phyloP scores from a whole-genome alignment of 2,113 vertebrate species.

The Miniopterus natalensis region DNA sequence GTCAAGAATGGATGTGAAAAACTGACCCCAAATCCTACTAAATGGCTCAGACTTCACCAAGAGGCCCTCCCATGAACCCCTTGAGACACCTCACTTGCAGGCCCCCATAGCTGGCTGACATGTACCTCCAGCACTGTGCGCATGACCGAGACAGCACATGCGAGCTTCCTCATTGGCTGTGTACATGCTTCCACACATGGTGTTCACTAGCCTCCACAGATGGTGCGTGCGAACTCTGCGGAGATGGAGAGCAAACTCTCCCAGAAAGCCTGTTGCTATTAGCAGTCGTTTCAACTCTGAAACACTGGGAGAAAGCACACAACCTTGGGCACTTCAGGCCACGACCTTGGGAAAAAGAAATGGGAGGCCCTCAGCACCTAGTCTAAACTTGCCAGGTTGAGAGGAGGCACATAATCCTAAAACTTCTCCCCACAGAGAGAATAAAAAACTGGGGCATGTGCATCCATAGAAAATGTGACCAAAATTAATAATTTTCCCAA shows the following conservation, averaged over 20 bases:
- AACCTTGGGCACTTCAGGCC: background rate
- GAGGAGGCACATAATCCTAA: background rate
- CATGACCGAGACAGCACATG: background rate
- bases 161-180: background rate
- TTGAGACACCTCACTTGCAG: background rate
- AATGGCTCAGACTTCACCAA: background rate
- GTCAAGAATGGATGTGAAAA: background rate
- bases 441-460: background rate
- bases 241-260: background rate
- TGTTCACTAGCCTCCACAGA: background rate
- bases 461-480: background rate
- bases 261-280: background rate
- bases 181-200: background rate
- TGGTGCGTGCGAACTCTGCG: background rate
- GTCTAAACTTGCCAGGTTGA: background rate
- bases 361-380: background rate
- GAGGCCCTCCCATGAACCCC: background rate
- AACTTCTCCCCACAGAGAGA: background rate
- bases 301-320: background rate
- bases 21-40: background rate
- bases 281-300: background rate
- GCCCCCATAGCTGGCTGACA: background rate
- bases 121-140: background rate
- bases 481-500: conserved; percentile 58
- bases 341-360: background rate